Evolutionary conservation across 2,797 vertebrate species (phyloP).

Genomic region (Brotula barbata): DNA sequence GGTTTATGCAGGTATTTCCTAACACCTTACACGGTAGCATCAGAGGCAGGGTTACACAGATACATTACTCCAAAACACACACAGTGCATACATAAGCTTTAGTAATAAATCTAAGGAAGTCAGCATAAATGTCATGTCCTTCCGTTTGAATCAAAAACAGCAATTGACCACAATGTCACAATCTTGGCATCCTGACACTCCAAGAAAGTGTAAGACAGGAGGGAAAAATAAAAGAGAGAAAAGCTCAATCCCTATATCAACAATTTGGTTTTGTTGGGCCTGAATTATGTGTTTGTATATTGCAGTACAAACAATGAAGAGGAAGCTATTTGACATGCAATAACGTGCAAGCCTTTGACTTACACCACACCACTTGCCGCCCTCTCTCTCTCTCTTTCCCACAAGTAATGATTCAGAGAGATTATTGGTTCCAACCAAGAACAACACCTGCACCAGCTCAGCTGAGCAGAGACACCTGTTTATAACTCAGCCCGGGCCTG

Average conservation of each 20-base stretch:
- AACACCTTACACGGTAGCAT: background rate
- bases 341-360: background rate
- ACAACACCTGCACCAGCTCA: slow-evolving; percentile 76
- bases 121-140: too few relatives aligned
- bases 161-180: too few relatives aligned
- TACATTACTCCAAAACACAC: too few relatives aligned
- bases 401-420: slow-evolving; percentile 54
- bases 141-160: too few relatives aligned
- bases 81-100: too few relatives aligned
- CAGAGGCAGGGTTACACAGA: too few relatives aligned
- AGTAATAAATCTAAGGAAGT: too few relatives aligned
- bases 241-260: slow-evolving; percentile 9
- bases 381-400: slow-evolving; percentile 35
- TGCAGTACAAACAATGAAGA: slow-evolving; percentile 29
- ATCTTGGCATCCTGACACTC: too few relatives aligned
- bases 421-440: slow-evolving; percentile 67
- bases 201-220: slow-evolving; percentile 40
- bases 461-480: slow-evolving; percentile 71
- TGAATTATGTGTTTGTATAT: slow-evolving; percentile 22
- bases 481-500: slow-evolving; percentile 50
- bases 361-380: background rate
- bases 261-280: slow-evolving; percentile 5
- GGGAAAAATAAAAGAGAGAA: slow-evolving; percentile 8
- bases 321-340: too few relatives aligned
- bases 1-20: too few relatives aligned